These are phyloP conservation scores for Aphodius granarius DNA, from an alignment of 2,888 invertebrate species.

Conservation along the genomic window DNA sequence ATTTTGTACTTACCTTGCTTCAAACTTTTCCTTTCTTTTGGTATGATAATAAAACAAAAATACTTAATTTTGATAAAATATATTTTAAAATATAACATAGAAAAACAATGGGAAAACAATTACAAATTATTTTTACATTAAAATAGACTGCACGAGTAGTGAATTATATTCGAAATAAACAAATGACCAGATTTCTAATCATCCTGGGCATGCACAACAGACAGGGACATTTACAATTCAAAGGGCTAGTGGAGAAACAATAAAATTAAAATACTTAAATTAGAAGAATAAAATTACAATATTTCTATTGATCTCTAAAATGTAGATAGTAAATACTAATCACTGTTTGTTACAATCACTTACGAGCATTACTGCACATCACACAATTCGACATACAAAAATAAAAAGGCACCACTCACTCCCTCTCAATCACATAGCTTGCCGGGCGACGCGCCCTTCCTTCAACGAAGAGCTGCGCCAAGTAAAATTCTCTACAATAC, in stretches of 20 bases:
- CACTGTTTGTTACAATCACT: neutral
- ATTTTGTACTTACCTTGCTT: too few relatives aligned
- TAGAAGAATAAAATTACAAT: neutral
- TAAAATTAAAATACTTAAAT: too few relatives aligned
- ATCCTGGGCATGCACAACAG: too few relatives aligned
- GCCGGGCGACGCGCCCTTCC: neutral
- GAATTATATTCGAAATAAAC: neutral
- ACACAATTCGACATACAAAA: conserved; percentile 28
- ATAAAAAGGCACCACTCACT: conserved; percentile 28
- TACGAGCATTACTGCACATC: neutral
- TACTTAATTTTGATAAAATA: conserved; percentile 46
- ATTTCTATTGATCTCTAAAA: neutral
- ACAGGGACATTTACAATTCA: too few relatives aligned
- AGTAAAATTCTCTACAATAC: neutral
- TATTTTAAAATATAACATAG: conserved; percentile 53
- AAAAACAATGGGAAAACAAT: conserved; percentile 42
- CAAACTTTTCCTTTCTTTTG: neutral
- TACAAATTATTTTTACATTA: conserved; percentile 23
- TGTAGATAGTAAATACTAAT: neutral
- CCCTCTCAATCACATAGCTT: conserved; percentile 4
- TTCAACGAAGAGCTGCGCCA: conserved; percentile 5
- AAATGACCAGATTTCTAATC: too few relatives aligned
- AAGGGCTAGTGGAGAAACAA: neutral
- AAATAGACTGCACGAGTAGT: neutral
- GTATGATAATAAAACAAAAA: neutral